Evolutionary conservation across 2,113 vertebrate genomes (phyloP).

Genomic region (Oryzias melastigma): DNA sequence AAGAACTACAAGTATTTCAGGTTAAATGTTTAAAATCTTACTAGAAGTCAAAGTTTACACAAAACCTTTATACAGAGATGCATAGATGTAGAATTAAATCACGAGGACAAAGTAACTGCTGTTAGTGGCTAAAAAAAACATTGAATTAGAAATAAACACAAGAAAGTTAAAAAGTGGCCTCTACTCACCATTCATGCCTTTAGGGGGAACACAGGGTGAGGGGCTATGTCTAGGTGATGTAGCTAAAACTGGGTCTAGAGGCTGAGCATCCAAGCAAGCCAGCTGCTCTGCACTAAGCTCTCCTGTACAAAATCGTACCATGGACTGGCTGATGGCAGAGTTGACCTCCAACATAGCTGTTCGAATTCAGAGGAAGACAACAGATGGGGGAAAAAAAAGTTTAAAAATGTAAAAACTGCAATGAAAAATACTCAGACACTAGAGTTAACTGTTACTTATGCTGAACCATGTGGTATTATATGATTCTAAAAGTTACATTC

Average conservation of each 20-base stretch:
- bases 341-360: constrained; percentile 83
- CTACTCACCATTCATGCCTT: constrained; percentile 84
- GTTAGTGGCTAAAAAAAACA: too few relatives aligned
- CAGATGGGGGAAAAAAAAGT: neutral
- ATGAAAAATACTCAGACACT: too few relatives aligned
- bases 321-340: constrained; percentile 76
- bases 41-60: too few relatives aligned
- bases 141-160: too few relatives aligned
- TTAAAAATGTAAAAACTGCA: neutral
- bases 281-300: constrained; percentile 64
- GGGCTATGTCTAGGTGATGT: constrained; percentile 59
- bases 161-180: neutral
- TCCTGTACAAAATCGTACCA: constrained; percentile 82
- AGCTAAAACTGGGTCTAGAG: constrained; percentile 80
- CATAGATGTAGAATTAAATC: too few relatives aligned
- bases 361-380: neutral
- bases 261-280: constrained; percentile 65
- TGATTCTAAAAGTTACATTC: too few relatives aligned
- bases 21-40: too few relatives aligned
- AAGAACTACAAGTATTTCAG: too few relatives aligned
- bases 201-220: constrained; percentile 53
- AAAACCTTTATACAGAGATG: too few relatives aligned
- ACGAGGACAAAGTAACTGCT: too few relatives aligned
- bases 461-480: too few relatives aligned
- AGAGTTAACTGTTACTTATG: too few relatives aligned